Evolutionary conservation across 2,797 vertebrate genomes (phyloP), one percentile per base, ranked within the genome.

Genomic region (Oreochromis mossambicus): DNA sequence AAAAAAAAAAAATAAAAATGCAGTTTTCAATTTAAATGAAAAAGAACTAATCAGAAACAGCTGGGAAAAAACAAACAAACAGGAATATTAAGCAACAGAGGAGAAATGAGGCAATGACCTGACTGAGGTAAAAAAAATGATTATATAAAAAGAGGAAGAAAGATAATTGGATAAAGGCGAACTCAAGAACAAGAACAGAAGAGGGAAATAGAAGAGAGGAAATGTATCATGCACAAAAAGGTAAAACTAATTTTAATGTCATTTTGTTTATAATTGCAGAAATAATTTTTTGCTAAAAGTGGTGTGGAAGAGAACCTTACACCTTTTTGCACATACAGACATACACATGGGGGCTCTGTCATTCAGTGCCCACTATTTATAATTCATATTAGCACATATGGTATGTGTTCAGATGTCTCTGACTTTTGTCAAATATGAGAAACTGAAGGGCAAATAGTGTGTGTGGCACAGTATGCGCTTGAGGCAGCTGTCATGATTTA

Each of bases 111-210:
- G 0, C 17, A 58, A 34, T 58, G 15, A 34, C 15, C 15, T 0
- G 1, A 58, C 29, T 58, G 8, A 34, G 52, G 52, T 58, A 58
- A 0, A 32, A 32, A 32, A 0, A 58, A 32, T 10, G 8, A 58
- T 58, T 11, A 58, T 34, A 32, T 34, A 34, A 58, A 58, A 58
- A 58, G 29, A 34, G 5, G 15, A 58, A 58, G 56, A 58, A 58
- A 58, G 2, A 3, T 58, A 58, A 58, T 29, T 34, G 29, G 29
- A 58, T 15, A 34, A 58, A 58, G 29, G 2, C 26, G 17, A 1
- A 32, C 15, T 32, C 29, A 32, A 4, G 8, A 58, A 8, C 55
- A 58, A 34, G 29, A 61, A 61, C 29, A 61, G 15, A 61, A 61
- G 29, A 34, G 56, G 29, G 56, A 19, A 58, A 34, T 58, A 58